A percentile compares a stretch with the other conserved stretches of the same genome.
phyloP scores from a whole-genome alignment of 2,113 vertebrate genomes.

The Pardalotus punctatus region DNA sequence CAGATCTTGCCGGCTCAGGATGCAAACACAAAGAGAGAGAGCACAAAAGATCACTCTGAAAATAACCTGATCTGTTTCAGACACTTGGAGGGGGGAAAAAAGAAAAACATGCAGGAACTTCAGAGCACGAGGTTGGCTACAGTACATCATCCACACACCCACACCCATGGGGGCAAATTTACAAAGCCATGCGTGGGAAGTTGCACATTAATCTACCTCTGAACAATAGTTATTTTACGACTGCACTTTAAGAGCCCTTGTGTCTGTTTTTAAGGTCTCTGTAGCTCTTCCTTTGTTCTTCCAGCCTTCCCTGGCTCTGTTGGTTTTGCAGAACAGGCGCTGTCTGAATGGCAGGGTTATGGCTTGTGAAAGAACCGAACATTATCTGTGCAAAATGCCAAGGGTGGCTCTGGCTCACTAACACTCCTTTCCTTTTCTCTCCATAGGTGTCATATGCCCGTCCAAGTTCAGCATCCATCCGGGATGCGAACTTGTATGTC shows the following conservation, averaged over 20 bases:
- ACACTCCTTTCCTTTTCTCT: neutral
- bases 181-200: slow-evolving; percentile 43
- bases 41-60: slow-evolving; percentile 51
- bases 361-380: neutral
- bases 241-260: slow-evolving; percentile 36
- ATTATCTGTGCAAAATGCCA: neutral
- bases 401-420: neutral
- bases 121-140: neutral
- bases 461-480: slow-evolving; percentile 98
- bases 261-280: slow-evolving; percentile 17
- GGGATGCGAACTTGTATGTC: slow-evolving; percentile 98
- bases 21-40: slow-evolving; percentile 46
- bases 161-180: slow-evolving; percentile 56
- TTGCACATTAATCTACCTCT: slow-evolving; percentile 47
- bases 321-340: neutral
- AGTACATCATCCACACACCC: slow-evolving; percentile 66
- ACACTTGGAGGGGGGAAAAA: neutral
- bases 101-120: neutral
- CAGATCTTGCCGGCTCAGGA: slow-evolving; percentile 59
- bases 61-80: slow-evolving; percentile 61
- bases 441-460: slow-evolving; percentile 94
- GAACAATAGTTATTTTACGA: slow-evolving; percentile 57
- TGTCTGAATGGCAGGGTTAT: neutral
- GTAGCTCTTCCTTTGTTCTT: slow-evolving; percentile 41
- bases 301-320: neutral